Conservation (phyloP, 2,888 invertebrate species). For the Phengaris alcon region DNA sequence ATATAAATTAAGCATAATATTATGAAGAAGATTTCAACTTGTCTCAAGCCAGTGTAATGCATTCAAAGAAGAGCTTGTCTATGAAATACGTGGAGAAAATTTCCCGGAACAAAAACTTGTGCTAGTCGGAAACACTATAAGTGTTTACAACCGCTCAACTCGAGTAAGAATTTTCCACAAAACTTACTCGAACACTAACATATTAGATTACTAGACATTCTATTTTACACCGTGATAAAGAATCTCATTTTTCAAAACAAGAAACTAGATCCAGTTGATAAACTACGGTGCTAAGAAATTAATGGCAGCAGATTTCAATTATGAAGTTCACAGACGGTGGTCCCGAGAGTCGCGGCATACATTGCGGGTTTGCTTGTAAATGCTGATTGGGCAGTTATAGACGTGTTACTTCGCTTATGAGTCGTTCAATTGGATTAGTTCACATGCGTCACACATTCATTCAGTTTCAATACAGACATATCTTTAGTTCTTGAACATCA, state of each 20-base stretch:
- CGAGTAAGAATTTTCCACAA: background rate
- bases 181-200: background rate
- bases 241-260: conserved; percentile 2
- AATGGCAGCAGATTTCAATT: conserved; percentile 43
- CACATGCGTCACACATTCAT: too few species aligned
- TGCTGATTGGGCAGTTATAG: conserved; percentile 7
- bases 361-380: conserved; percentile 32
- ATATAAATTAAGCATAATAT: too few species aligned
- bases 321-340: conserved; percentile 36
- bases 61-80: conserved; percentile 5
- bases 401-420: too few species aligned
- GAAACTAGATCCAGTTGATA: conserved; percentile 26
- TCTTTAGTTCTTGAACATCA: too few species aligned
- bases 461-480: too few species aligned
- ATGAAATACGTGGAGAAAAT: background rate
- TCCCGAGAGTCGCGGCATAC: conserved; percentile 21
- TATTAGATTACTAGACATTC: background rate
- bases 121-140: background rate
- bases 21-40: too few species aligned
- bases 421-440: too few species aligned
- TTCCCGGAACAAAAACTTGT: background rate
- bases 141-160: conserved; percentile 1
- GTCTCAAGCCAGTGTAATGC: background rate
- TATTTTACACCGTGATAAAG: background rate
- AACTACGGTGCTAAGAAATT: conserved; percentile 43